Base-by-base conservation (phyloP, 1,140 invertebrate genomes). In the Zaprionus ornatus region DNA sequence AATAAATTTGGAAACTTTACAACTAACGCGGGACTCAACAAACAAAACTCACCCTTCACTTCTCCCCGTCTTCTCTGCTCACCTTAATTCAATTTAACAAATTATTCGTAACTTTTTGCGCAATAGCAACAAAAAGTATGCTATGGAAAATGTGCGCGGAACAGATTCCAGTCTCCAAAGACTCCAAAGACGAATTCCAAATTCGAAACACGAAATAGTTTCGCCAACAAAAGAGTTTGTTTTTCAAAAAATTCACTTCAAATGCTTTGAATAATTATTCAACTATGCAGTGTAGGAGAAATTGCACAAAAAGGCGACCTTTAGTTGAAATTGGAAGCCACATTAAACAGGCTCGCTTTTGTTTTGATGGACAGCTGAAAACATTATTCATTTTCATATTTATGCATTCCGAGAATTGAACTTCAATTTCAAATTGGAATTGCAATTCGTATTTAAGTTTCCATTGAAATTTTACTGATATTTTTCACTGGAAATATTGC, bases 91-190 rank as follows among this genome's bases (percentile, higher is more conserved):
- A 50, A 50, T 50, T 50, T 50, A 21, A 13, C 12, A 19, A 50
- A 50, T 19, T 48, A 19, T 48, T 48, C 17, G 17, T 12, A 48
- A 48, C 42, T 48, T 48, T 48, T 48, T 19, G 42, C 10, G 19
- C 42, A 23, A n/a, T 19, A 50, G 17, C 17, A 50, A 10, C 45
- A n/a, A 50, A 50, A 50, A 50, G 45, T 50, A 50, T 50, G 45
- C 45, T 50, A 50, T 13, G 12, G 7, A 50, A 50, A 50, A 12
- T 50, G 17, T 5, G 4, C 5, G 17, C 17, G 17, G 9, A 4
- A 50, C 45, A 21, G 45, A 48, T 48, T 48, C 17, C 35, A 32
- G 37, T 21, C 7, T 6, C 17, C 9, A 19, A 13, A 23, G 19
- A 23, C 40, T 45, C 7, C n/a, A 9, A 45, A 45, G 40, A 17